Evolutionary conservation across 2,113 vertebrate genomes (phyloP).

Genomic region (Pipra filicauda): DNA sequence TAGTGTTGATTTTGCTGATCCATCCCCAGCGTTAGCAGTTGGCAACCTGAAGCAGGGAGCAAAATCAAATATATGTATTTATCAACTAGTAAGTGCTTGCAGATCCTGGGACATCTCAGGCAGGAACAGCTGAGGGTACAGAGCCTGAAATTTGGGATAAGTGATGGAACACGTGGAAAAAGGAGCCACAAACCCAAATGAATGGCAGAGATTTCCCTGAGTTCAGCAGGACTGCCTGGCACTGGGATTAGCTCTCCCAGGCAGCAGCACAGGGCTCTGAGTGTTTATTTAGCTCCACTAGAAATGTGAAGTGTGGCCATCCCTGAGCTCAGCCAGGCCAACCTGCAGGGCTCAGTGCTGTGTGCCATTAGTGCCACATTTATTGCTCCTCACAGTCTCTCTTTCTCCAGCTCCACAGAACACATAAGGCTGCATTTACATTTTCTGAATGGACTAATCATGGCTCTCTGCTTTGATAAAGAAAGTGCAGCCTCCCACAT

Average conservation of each 20-base stretch:
- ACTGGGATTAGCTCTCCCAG: neutral
- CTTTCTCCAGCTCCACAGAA: neutral
- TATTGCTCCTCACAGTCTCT: constrained; percentile 28
- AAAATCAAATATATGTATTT: neutral
- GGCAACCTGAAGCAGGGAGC: neutral
- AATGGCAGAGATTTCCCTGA: neutral
- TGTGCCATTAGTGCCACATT: neutral
- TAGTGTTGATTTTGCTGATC: neutral
- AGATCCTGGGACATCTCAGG: neutral
- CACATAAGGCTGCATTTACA: constrained; percentile 63
- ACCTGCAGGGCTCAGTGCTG: neutral
- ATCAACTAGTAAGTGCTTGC: neutral
- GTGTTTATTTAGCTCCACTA: neutral
- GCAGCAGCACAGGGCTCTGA: neutral
- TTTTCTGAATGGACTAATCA: constrained; percentile 77
- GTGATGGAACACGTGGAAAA: neutral
- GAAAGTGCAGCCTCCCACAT: constrained; percentile 63
- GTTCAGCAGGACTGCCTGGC: neutral
- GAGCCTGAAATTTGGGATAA: neutral
- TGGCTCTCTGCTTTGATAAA: constrained; percentile 59
- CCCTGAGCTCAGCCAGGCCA: neutral
- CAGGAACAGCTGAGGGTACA: neutral
- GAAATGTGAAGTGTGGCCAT: neutral
- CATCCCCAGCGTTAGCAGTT: neutral
- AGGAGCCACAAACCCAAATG: neutral